phyloP scores from a whole-genome alignment of 2,888 invertebrate genomes.

The Drosophila incognita region DNA sequence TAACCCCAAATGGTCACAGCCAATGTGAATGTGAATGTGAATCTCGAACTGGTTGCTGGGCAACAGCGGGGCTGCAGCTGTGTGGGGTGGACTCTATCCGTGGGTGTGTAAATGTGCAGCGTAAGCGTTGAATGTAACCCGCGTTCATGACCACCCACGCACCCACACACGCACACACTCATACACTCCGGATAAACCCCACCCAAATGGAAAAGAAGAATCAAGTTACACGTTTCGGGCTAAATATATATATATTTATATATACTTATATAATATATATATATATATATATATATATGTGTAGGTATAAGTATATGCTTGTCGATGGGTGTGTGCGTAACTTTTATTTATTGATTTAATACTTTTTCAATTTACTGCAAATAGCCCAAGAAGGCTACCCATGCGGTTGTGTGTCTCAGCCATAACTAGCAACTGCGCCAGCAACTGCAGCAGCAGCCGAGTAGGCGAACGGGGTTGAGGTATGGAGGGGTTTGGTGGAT shows the following conservation, averaged over 20 bases:
- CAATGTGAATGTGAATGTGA: slow-evolving; percentile 7
- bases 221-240: slow-evolving; percentile 52
- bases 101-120: slow-evolving; percentile 66
- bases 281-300: neutral
- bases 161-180: slow-evolving; percentile 22
- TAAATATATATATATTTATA: neutral
- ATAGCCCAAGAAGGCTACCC: slow-evolving; percentile 69
- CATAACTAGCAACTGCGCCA: slow-evolving; percentile 63
- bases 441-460: slow-evolving; percentile 25
- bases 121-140: slow-evolving; percentile 55
- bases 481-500: neutral
- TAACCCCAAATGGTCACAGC: slow-evolving; percentile 69
- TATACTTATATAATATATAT: neutral
- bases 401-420: slow-evolving; percentile 38
- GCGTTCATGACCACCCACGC: slow-evolving; percentile 24
- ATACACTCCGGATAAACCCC: slow-evolving; percentile 15
- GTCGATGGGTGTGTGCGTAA: slow-evolving; percentile 56
- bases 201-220: slow-evolving; percentile 31
- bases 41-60: slow-evolving; percentile 3
- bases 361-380: slow-evolving; percentile 79
- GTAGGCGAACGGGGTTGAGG: neutral
- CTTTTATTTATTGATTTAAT: slow-evolving; percentile 79
- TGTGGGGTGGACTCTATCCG: neutral
- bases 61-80: too few relatives aligned
- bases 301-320: slow-evolving; percentile 13